Evolutionary conservation across 2,113 vertebrate species (phyloP), one percentile per base, ranked within the genome.

Genomic region (Eulemur rufifrons): DNA sequence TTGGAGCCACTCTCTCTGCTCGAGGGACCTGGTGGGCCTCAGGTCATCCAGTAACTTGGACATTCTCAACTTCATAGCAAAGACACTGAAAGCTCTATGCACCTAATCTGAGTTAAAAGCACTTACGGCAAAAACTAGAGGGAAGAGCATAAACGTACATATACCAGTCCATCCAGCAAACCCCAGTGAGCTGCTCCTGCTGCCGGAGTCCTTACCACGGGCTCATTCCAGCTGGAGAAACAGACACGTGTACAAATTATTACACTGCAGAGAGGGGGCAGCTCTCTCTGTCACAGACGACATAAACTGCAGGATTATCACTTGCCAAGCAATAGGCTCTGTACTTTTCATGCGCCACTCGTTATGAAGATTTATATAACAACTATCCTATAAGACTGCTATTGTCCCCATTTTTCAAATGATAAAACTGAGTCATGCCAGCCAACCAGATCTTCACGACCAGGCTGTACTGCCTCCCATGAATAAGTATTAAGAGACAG

Each of bases 391-490:
- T 21, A 69, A n/a, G 1, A 69, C n/a, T 20, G 9, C 15, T 4
- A 42, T 8, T 29, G n/a, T 42, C 10, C 47, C 56, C 39, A 47
- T 50, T 68, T 68, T 71, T 68, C 63, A 78, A 50, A 63, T 42
- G 64, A 61, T 29, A 71, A 95, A 52, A 80, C 15, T 4, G 63
- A 86, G 21, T 18, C 61, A 78, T 5, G 45, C 13, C 80, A 80
- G n/a, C n/a, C 32, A 12, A 54, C n/a, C 71, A 56, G 71, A 52
- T 20, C 50, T 39, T 56, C 2, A 83, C 7, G 7, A 54, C 25
- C 3, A 20, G 1, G 10, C 47, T 13, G 14, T 8, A 25, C 71
- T n/a, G 68, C 2, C 59, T 86, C 32, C n/a, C 1, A 0, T 23
- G n/a, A 54, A 4, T 13, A 21, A 45, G 21, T 37, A 45, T 12